These are phyloP conservation scores for Arenaria interpres DNA, from an alignment of 2,113 vertebrate genomes.

Conservation along the genomic window DNA sequence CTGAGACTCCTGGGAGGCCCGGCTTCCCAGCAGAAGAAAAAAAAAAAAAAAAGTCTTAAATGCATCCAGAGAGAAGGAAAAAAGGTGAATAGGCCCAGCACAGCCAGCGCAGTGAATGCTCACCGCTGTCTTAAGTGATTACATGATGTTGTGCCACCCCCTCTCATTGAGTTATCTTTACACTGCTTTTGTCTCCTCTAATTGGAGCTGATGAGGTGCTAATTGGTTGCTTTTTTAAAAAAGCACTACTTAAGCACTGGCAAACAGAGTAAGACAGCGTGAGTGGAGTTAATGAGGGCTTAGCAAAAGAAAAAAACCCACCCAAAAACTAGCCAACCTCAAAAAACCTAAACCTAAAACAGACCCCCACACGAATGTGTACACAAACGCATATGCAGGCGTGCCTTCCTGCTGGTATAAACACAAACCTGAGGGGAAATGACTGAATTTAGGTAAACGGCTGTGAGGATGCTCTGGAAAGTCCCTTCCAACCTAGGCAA, in stretches of 20 bases:
- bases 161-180: constrained; percentile 97
- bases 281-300: constrained; percentile 98
- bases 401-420: not conserved
- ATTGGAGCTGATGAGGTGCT: constrained; percentile 99
- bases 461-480: not conserved
- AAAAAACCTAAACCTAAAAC: not conserved
- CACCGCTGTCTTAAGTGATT: constrained; percentile 89
- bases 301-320: constrained; percentile 68
- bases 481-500: too few species aligned
- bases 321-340: not conserved
- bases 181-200: constrained; percentile 96
- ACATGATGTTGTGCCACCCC: constrained; percentile 81
- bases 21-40: constrained; percentile 86
- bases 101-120: constrained; percentile 76
- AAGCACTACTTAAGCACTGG: constrained; percentile 86
- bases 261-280: constrained; percentile 84
- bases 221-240: constrained; percentile 91
- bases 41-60: constrained; percentile 74
- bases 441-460: too few species aligned
- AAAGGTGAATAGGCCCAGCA: constrained; percentile 80
- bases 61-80: constrained; percentile 76
- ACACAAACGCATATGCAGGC: not conserved
- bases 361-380: too few species aligned
- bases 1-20: constrained; percentile 91
- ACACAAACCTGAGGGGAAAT: not conserved